Conservation (phyloP, 2,797 vertebrate genomes). For the Rhinoraja longicauda region DNA sequence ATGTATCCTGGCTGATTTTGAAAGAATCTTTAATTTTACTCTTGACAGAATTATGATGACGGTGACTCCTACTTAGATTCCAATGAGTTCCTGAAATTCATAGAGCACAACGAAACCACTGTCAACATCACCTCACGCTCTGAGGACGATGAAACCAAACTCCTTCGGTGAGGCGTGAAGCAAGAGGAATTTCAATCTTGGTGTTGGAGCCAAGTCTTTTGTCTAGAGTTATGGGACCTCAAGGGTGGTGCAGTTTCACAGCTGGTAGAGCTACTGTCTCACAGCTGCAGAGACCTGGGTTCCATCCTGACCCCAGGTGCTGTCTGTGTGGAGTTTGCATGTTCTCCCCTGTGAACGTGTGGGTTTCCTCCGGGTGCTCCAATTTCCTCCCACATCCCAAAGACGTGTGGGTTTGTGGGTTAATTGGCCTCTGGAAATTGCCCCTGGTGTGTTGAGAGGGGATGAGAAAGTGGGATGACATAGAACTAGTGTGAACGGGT, state of each 20-base stretch:
- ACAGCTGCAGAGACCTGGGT: no score
- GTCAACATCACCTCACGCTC: conserved; percentile 82
- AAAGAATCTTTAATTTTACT: background rate
- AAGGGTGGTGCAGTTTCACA: background rate
- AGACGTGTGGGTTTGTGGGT: no score
- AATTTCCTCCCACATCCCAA: no score
- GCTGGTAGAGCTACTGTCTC: no score
- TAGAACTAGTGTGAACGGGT: background rate
- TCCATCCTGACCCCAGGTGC: no score
- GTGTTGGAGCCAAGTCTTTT: background rate
- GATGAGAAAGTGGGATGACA: no score
- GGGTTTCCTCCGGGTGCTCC: no score
- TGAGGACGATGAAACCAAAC: conserved; percentile 88
- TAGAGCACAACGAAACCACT: conserved; percentile 87
- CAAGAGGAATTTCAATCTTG: no score
- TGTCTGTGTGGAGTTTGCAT: no score
- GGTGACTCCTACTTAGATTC: conserved; percentile 88
- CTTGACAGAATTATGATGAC: conserved; percentile 75
- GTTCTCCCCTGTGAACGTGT: no score
- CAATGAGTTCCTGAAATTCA: conserved; percentile 86
- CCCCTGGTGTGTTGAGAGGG: no score
- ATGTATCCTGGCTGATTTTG: background rate
- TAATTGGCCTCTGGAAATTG: no score
- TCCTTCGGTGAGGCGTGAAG: conserved; percentile 73
- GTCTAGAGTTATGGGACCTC: background rate